Conservation (phyloP, 2,797 vertebrate species). For the Neostethus bicornis region DNA sequence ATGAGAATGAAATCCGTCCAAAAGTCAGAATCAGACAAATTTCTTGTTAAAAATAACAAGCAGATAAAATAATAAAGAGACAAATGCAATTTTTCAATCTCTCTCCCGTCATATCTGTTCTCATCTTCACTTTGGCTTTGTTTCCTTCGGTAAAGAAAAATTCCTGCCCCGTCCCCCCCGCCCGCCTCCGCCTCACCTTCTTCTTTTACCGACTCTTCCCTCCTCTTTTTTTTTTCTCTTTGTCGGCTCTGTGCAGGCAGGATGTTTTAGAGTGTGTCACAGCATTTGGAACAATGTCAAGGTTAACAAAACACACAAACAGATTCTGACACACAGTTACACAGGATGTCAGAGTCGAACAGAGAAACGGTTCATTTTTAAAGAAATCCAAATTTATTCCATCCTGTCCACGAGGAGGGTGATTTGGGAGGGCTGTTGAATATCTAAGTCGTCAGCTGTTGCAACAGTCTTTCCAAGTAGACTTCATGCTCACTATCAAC, state of each 20-base stretch:
- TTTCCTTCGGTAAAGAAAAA: conserved; percentile 60
- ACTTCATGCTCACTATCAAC: conserved; percentile 28
- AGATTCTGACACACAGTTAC: conserved; percentile 14
- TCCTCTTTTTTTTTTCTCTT: conserved; percentile 23
- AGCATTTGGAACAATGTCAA: conserved; percentile 66
- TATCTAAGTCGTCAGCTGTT: conserved; percentile 70
- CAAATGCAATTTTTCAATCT: conserved; percentile 5
- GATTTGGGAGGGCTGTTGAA: conserved; percentile 39
- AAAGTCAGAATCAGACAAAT: conserved; percentile 4
- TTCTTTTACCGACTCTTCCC: conserved; percentile 24
- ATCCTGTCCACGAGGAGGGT: neutral
- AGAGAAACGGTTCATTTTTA: conserved; percentile 30
- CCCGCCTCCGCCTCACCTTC: conserved; percentile 33
- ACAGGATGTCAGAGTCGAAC: conserved; percentile 48
- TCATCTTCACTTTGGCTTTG: conserved; percentile 49
- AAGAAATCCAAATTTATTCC: conserved; percentile 36
- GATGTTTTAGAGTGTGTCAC: conserved; percentile 69
- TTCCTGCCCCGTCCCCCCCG: conserved; percentile 29
- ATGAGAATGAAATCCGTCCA: neutral
- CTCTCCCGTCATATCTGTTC: conserved; percentile 31
- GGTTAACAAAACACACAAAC: conserved; percentile 53
- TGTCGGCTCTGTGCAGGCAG: conserved; percentile 57
- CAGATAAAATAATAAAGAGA: conserved; percentile 3
- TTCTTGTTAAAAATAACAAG: conserved; percentile 1
- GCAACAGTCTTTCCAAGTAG: conserved; percentile 47